These are phyloP conservation scores for Octodon degus DNA, from an alignment of 2,113 vertebrate species.

Conservation along the genomic window DNA sequence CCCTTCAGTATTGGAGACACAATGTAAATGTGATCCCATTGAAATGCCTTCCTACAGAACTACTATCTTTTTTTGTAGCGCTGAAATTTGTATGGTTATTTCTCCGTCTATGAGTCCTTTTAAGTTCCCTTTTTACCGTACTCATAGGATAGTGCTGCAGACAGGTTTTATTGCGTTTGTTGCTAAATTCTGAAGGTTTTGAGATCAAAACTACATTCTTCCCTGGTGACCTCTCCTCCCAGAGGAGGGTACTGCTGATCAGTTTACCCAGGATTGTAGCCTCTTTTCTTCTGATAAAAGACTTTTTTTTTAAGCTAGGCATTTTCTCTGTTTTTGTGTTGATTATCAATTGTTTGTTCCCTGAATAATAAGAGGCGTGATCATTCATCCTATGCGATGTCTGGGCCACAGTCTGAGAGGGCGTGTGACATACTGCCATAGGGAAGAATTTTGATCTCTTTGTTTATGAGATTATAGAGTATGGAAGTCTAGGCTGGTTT, in stretches of 20 bases:
- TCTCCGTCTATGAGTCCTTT: not conserved
- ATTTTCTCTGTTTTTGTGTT: not conserved
- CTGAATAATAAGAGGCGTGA: not conserved
- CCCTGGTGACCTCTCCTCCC: not conserved
- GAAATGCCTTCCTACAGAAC: not conserved
- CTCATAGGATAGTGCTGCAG: not conserved
- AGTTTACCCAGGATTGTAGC: not conserved
- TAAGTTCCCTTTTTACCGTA: fast-evolving
- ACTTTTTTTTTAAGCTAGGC: not conserved
- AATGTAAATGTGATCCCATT: not conserved
- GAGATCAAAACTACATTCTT: not conserved
- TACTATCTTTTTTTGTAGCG: not conserved
- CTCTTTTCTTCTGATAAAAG: not conserved
- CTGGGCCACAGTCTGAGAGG: not conserved
- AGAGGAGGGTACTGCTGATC: not conserved
- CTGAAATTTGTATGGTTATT: not conserved
- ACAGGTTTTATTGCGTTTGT: not conserved
- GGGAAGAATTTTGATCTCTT: not conserved
- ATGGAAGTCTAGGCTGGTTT: not conserved
- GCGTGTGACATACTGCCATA: not conserved
- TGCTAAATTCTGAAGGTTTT: not conserved
- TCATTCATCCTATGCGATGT: not conserved
- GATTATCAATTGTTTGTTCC: not conserved
- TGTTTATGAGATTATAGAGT: not conserved
- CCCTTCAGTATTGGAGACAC: not conserved